Base-by-base conservation (phyloP, 2,113 vertebrate species). In the Cochlearius cochlearius region DNA sequence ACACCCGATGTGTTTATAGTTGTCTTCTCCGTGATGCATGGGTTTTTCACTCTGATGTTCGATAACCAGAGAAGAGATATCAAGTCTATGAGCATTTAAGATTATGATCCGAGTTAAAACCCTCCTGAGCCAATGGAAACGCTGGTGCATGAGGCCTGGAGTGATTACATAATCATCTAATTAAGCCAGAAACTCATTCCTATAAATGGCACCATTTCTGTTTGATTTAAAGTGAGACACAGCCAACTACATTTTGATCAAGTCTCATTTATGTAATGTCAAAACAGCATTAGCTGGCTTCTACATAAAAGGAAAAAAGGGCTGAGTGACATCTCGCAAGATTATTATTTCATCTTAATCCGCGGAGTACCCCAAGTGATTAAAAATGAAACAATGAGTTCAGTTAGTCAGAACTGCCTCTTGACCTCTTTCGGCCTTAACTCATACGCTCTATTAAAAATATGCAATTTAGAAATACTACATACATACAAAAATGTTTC, bases 271-370 rank as follows among this genome's bases (percentile, higher is more conserved):
- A 91, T n/a, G 80, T 66, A 89, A 55, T 58, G n/a, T 81, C 76
- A 96, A 95, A 94, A 97, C 75, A 94, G 73, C 91, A 93, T 47
- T 80, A 77, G 84, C 39, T 91, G 63, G 74, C 26, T 96, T 90
- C 75, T 59, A 80, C 75, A 68, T 75, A 75, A 95, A 94, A 92
- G 86, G 79, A 32, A 89, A 43, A 88, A 94, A 72, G 14, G 39
- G 36, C 43, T 69, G 80, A 96, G 69, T 87, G 88, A 94, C 76
- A 92, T 27, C 52, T 84, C 73, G 21, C 10, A 78, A 60, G 66
- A 85, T 72, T 91, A 69, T 81, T 50, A 53, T 53, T 95, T 91
- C 14, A 34, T 34, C 49, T 87, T 77, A 84, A 92, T 71, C 68
- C 89, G 79, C 5, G 3, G 71, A 83, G n/a, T 73, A 73, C 55